These are phyloP conservation scores for Loxodonta africana DNA, from an alignment of 2,113 vertebrate species.

Conservation along the genomic window DNA sequence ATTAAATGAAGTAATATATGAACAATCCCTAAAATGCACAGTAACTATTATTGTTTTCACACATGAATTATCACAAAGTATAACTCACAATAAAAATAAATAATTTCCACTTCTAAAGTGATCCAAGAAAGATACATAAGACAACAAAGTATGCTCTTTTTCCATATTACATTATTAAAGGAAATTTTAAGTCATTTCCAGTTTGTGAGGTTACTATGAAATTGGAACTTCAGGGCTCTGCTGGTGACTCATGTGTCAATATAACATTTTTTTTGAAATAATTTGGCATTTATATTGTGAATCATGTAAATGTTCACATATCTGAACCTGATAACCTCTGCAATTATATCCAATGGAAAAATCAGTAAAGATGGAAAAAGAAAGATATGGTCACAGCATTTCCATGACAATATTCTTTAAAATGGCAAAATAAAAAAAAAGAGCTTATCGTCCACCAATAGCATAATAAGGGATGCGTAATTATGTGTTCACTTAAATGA, in stretches of 20 bases:
- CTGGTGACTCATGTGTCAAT: not conserved
- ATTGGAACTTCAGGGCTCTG: not conserved
- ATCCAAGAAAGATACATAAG: not conserved
- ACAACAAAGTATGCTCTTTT: not conserved
- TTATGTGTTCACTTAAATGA: not conserved
- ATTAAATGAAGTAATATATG: not conserved
- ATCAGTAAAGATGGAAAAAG: not conserved
- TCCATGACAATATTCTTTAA: not conserved
- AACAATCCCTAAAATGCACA: not conserved
- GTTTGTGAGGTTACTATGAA: not conserved
- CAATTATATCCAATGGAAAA: not conserved
- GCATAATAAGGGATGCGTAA: not conserved
- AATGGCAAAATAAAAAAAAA: not conserved
- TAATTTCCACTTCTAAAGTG: not conserved
- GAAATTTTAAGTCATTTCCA: not conserved
- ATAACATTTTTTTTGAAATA: not conserved
- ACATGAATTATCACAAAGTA: not conserved
- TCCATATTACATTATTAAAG: not conserved
- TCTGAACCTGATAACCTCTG: not conserved
- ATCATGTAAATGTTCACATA: not conserved
- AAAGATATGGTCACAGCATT: not conserved
- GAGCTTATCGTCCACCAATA: not conserved
- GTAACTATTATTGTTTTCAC: conserved; percentile 3
- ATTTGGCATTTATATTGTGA: not conserved
- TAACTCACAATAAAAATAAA: not conserved